Base-by-base conservation (phyloP, 30 jellyfish, hydroid and myxozoan species). In the Sanderia malayensis region DNA sequence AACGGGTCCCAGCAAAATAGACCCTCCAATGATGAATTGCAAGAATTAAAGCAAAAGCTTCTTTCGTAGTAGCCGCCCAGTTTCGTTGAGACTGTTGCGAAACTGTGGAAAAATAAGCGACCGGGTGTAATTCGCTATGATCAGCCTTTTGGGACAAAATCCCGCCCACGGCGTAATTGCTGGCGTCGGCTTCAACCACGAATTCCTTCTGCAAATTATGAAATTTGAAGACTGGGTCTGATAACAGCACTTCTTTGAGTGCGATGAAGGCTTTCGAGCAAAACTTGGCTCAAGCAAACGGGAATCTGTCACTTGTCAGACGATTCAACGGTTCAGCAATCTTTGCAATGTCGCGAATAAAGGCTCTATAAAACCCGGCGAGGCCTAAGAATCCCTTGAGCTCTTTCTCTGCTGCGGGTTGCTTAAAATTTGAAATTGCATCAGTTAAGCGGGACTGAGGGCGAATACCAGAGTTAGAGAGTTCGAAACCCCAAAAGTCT, bases 401-500 rank as follows among this genome's bases (percentile, higher is more conserved):
- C 31, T 52, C 68, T 29, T 71, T 71, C 71, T 49, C 52, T 34
- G 83, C 22, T 44, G 68, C 17, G 3, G 83, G 83, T 44, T 61
- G 72, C 57, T 71, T 25, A 33, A 49, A 74, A 24, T 58, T 29
- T 22, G 18, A 30, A 21, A 74, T 74, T 31, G 86, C 76, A 2
- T 74, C 67, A 41, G 85, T 73, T 27, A 73, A 71, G 15, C 85
- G 85, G 30, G 28, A n/a, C 74, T 73, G 85, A n/a, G 85, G 74
- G 20, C 22, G 52, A 20, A 73, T 73, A 23, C 85, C 74, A 26
- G 85, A 63, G 44, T 19, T 23, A 31, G 85, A 73, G 31, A 74
- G 58, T 49, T 32, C 61, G 76, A 17, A 74, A 34, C 76, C 86
- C n/a, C 57, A 34, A 74, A 74, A 58, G 10, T 74, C 86, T 27